Evolutionary conservation across 2,113 vertebrate genomes (phyloP).

Genomic region (Oryzias celebensis): DNA sequence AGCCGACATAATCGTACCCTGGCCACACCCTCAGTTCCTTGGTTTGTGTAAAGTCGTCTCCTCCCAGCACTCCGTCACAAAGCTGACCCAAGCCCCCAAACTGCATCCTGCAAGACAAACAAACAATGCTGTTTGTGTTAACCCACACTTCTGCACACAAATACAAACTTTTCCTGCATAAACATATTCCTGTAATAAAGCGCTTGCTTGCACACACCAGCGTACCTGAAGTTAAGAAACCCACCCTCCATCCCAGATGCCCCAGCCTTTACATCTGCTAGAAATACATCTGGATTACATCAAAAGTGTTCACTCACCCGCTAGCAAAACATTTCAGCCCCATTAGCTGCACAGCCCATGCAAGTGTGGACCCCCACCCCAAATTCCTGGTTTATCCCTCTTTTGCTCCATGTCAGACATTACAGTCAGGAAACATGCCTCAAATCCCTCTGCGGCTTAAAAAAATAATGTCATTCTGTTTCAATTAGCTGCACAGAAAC

Average conservation of each 20-base stretch:
- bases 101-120: slow-evolving; percentile 76
- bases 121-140: not conserved
- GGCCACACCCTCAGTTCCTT: slow-evolving; percentile 89
- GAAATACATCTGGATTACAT: slow-evolving; percentile 67
- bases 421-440: slow-evolving; percentile 64
- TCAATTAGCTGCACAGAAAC: slow-evolving; percentile 55
- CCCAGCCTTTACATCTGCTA: slow-evolving; percentile 40
- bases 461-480: slow-evolving; percentile 54
- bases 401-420: slow-evolving; percentile 51
- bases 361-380: slow-evolving; percentile 32
- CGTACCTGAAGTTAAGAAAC: not conserved
- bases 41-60: slow-evolving; percentile 86
- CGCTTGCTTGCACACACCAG: slow-evolving; percentile 7
- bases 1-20: slow-evolving; percentile 92
- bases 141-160: not conserved
- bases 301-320: slow-evolving; percentile 63
- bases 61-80: slow-evolving; percentile 86
- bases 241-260: not conserved
- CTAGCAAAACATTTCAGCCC: slow-evolving; percentile 74
- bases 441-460: slow-evolving; percentile 52
- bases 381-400: slow-evolving; percentile 20
- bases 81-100: slow-evolving; percentile 91
- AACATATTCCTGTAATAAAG: slow-evolving; percentile 10
- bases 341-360: slow-evolving; percentile 68
- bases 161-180: slow-evolving; percentile 1